Conservation (phyloP, 2,113 vertebrate genomes). For the Brachionichthys hirsutus region DNA sequence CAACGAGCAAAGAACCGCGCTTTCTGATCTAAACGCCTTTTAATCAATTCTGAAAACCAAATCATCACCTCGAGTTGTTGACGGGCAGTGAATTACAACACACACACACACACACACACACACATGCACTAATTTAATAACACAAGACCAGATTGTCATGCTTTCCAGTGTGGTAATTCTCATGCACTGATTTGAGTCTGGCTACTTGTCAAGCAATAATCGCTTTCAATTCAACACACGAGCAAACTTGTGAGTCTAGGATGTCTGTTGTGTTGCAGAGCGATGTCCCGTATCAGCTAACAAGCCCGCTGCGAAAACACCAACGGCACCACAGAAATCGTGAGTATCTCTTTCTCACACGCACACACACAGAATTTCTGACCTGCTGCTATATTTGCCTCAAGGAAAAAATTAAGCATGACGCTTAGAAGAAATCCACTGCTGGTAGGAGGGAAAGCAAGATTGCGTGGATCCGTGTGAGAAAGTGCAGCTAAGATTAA, state of each 20-base stretch:
- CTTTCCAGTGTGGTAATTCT: conserved; percentile 17
- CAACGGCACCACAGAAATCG: conserved; percentile 86
- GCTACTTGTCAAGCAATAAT: conserved; percentile 42
- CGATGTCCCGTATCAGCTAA: conserved; percentile 86
- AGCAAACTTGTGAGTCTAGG: conserved; percentile 30
- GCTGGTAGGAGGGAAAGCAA: conserved; percentile 49
- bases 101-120: no score
- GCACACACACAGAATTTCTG: conserved; percentile 37
- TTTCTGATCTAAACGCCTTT: no score
- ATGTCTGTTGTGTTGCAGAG: conserved; percentile 83
- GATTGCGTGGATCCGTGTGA: conserved; percentile 60
- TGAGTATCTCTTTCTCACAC: conserved; percentile 77
- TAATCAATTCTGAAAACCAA: conserved; percentile 2
- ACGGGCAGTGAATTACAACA: no score
- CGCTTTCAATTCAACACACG: conserved; percentile 17
- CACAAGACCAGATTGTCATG: conserved; percentile 18
- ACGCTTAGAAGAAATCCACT: conserved; percentile 60
- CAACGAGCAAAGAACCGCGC: no score
- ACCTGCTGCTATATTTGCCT: conserved; percentile 49
- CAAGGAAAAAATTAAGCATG: conserved; percentile 66
- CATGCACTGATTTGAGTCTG: conserved; percentile 20
- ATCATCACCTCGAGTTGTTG: neutral
- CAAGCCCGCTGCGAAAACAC: conserved; percentile 88
- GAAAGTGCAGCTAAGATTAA: conserved; percentile 62
- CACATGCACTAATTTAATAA: neutral